Evolutionary conservation across 2,113 vertebrate species (phyloP), one percentile per base, ranked within the genome.

Genomic region (Ochotona curzoniae): DNA sequence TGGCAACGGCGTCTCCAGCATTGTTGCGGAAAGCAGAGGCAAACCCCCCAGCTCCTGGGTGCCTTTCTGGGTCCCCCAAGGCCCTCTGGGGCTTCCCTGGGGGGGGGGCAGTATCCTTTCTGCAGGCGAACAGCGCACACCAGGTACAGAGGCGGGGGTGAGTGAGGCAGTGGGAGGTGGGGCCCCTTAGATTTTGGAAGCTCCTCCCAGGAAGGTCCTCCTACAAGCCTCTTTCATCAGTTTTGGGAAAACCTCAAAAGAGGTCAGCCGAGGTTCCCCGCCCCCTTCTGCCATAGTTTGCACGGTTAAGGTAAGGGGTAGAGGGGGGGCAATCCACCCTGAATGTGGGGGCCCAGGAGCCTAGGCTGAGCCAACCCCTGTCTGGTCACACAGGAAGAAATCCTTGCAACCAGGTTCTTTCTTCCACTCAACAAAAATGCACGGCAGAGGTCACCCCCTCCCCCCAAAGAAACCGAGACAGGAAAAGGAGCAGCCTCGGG

Each of bases 171-270:
- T 92, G 26, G 44, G 87, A 75, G 64, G 78, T 51, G 38, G 13
- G 20, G 84, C 76, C 49, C 17, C 79, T 61, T 73, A 12, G 89
- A 71, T 89, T 83, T 57, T 38, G 6, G 78, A 76, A 74, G 57
- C 44, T 60, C 80, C 67, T 67, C 35, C 86, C 30, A 78, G 84
- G 91, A 89, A 91, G 83, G 60, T 2, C 4, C 69, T 86, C 74
- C 47, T n/a, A 49, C 30, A 23, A 44, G 71, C 47, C 21, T 92
- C 70, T 94, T 90, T 87, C 60, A 89, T 60, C 54, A 51, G 70
- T 7, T 47, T 87, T 47, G 73, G 18, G 49, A 67, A 92, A 89
- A 89, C 35, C 89, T 79, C 69, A 85, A 69, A 69, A 87, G 75
- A 96, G 35, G 30, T 76, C 86, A 38, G 17, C 61, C 18, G 25